Base-by-base conservation (phyloP, 2,888 invertebrate genomes). In the Hoplodrina blanda region DNA sequence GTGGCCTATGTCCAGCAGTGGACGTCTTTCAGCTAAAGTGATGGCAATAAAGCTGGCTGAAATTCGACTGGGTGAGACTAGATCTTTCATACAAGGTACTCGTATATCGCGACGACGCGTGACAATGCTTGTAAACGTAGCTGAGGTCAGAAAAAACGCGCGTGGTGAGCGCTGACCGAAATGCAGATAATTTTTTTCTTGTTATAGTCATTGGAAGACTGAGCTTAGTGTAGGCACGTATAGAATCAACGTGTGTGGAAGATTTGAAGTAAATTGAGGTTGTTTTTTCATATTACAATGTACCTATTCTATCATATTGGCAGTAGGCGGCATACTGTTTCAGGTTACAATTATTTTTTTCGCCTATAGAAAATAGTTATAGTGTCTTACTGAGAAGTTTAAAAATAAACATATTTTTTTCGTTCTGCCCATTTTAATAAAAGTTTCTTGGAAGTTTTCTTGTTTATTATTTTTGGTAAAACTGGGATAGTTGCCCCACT, bases 381-480 rank as follows among this genome's bases (percentile, higher is more conserved):
- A 33, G 33, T 33, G 0, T 33, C 41, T 13, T 44, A 25, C 20
- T 13, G 17, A 17, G 6, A 19, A 20, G 4, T 57, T 10, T 25
- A 53, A 57, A 54, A 30, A 25, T 54, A 52, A 33, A 56, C 6
- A 49, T 17, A 5, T 15, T 33, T 49, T 59, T 19, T n/a, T 13
- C 41, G 15, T 15, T 20, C 13, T 61, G 15, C 50, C 13, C 5
- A 57, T 56, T 73, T 69, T 17, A 62, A 57, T 49, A 69, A 69
- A 76, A 61, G 30, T 77, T 76, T 49, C 5, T 13, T 41, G 30
- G 30, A 76, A 70, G 30, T 73, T 70, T 53, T 19, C 10, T 52
- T 15, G 17, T 33, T 60, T 53, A 65, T 60, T 65, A 75, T 60
- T 66, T 69, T n/a, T n/a, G n/a, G n/a, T n/a, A n/a, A n/a, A n/a